These are phyloP conservation scores for Tethya wilhelma DNA, from an alignment of 37 sponge, comb jelly and placozoan species.

Conservation along the genomic window DNA sequence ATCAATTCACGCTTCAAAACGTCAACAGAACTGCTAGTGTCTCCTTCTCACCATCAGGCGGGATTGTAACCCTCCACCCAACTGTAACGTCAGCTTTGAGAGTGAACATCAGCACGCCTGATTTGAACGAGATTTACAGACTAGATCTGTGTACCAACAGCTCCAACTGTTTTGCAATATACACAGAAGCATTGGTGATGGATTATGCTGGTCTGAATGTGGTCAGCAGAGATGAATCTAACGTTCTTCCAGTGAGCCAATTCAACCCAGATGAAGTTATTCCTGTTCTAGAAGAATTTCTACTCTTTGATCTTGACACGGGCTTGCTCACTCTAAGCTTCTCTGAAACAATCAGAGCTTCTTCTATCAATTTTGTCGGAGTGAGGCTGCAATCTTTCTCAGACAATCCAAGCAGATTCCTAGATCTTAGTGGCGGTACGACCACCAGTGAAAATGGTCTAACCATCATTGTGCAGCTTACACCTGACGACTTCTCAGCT, in stretches of 20 bases:
- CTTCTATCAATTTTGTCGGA: constrained; percentile 48
- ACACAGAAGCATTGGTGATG: constrained; percentile 32
- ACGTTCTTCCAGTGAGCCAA: constrained; percentile 11
- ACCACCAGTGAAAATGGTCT: constrained; percentile 60
- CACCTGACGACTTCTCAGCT: constrained; percentile 22
- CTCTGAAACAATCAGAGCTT: constrained; percentile 81
- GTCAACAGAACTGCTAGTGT: not conserved
- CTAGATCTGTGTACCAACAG: constrained; percentile 55
- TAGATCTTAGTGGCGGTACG: constrained; percentile 53
- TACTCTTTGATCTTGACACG: constrained; percentile 54
- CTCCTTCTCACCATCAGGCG: constrained; percentile 54
- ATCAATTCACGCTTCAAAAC: constrained; percentile 61
- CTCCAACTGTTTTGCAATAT: constrained; percentile 44
- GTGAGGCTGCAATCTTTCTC: constrained; percentile 28
- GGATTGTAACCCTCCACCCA: constrained; percentile 49
- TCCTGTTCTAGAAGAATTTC: constrained; percentile 59
- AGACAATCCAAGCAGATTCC: not conserved
- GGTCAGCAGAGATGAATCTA: constrained; percentile 10
- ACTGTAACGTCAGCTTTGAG: constrained; percentile 53
- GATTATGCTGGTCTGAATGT: constrained; percentile 60
- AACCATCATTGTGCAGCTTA: constrained; percentile 30
- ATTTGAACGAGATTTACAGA: constrained; percentile 69
- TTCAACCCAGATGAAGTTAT: constrained; percentile 54
- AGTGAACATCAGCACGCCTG: constrained; percentile 56
- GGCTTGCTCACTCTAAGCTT: constrained; percentile 75